These are phyloP conservation scores for Agrochola lota DNA, from an alignment of 2,888 invertebrate species.

Conservation along the genomic window DNA sequence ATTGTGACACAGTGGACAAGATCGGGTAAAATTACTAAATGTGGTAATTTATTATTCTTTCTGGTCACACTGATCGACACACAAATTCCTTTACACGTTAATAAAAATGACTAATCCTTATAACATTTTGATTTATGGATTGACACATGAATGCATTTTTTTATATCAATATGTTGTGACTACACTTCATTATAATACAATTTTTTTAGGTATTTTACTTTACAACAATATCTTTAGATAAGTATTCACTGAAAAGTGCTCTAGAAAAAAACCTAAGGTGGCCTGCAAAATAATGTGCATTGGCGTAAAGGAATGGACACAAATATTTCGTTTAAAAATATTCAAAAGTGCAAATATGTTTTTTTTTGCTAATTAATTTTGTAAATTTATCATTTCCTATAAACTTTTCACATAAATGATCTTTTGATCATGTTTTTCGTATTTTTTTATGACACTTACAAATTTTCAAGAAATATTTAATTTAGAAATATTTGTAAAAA, in stretches of 20 bases:
- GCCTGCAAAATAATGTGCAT: not conserved
- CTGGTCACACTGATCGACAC: slow-evolving; percentile 42
- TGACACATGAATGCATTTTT: not conserved
- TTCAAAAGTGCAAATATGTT: too few species aligned
- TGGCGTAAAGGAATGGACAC: not conserved
- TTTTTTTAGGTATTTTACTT: not conserved
- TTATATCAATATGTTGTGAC: fast-evolving
- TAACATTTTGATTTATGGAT: too few species aligned
- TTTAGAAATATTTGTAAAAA: too few species aligned
- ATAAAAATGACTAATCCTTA: slow-evolving; percentile 1
- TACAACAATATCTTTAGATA: not conserved
- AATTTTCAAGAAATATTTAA: too few species aligned
- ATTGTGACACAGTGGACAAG: slow-evolving; percentile 25
- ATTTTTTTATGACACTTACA: too few species aligned
- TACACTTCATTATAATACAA: fast-evolving
- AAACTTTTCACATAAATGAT: too few species aligned
- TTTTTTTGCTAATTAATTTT: too few species aligned
- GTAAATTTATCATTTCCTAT: too few species aligned
- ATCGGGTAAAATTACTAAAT: slow-evolving; percentile 29
- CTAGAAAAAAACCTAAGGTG: not conserved
- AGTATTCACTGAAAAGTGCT: not conserved
- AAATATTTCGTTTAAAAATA: slow-evolving; percentile 37
- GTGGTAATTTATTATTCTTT: slow-evolving; percentile 29
- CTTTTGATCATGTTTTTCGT: too few species aligned
- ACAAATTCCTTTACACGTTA: slow-evolving; percentile 44